Base-by-base conservation (phyloP, 2,797 vertebrate genomes). In the Gorsachius magnificus region DNA sequence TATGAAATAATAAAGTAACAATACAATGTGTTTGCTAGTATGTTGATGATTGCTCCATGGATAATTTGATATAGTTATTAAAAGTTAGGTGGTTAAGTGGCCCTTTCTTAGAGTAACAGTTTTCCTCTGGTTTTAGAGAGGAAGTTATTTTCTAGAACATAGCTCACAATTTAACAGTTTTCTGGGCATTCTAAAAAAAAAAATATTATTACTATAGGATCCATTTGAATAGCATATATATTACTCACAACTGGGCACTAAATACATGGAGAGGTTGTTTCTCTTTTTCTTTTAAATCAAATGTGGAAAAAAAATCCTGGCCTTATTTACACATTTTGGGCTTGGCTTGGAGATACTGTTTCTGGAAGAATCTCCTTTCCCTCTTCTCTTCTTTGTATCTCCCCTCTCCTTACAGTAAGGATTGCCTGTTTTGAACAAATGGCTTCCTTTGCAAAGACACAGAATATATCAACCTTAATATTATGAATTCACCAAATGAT, bases 401-500 rank as follows among this genome's bases (percentile, higher is more conserved):
- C n/a, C 25, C 28, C 28, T 75, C 26, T 93, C 29, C 50, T 83
- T 83, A n/a, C 16, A 56, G 60, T 76, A 95, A 95, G 72, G 35
- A 74, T 79, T 89, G 76, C 28, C 21, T 93, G 53, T 33, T 95
- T 94, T 68, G 91, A 93, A 97, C 69, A 81, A 92, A 91, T 66
- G 51, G 41, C 85, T 96, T 95, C 82, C 86, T 94, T 91, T 82
- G 24, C 77, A 66, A 76, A 91, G 58, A 79, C 58, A 60, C 51
- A 71, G 63, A 87, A 69, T 89, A 60, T 58, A 91, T 95, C 83
- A 96, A 53, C 41, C 57, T 82, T 74, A 81, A 43, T 86, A 85
- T 84, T 96, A 83, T 46, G 83, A 91, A 93, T 96, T 90, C 72
- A 66, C 24, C 58, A 87, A 93, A 77, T 93, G 83, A 97, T 83